phyloP scores from a whole-genome alignment of 2,113 vertebrate species.

The Capricornis sumatraensis region DNA sequence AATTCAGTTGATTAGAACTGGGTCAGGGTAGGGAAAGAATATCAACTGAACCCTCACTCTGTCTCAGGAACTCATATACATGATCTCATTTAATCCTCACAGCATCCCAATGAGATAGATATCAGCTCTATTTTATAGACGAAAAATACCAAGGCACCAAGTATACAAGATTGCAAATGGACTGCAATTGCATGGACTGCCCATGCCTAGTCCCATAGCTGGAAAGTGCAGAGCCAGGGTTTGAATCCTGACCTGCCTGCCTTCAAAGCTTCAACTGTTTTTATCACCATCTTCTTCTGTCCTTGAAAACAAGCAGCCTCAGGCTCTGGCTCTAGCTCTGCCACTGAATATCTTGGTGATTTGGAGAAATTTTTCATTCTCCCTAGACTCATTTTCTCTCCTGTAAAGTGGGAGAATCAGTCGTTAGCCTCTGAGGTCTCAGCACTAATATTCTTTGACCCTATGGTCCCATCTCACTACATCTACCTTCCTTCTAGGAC shows the following conservation, averaged over 20 bases:
- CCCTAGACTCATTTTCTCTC: background rate
- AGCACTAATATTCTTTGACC: background rate
- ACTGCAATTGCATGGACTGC: background rate
- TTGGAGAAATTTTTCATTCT: background rate
- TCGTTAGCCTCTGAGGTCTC: background rate
- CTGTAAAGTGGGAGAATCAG: background rate
- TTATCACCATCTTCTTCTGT: background rate
- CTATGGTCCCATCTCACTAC: background rate
- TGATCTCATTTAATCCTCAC: background rate
- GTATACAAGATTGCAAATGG: background rate
- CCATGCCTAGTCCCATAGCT: background rate
- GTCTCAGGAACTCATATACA: background rate
- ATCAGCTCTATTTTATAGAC: background rate
- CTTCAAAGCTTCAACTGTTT: background rate
- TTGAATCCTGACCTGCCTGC: too few relatives aligned
- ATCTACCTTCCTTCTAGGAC: background rate
- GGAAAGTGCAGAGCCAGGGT: background rate
- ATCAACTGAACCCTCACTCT: background rate
- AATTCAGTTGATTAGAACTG: background rate
- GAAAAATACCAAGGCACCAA: background rate
- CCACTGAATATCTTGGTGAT: background rate
- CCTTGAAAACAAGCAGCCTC: background rate
- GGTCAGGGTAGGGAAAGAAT: background rate
- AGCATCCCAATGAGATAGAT: background rate
- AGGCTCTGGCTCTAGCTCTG: background rate